A percentile compares a stretch with the other conserved stretches of the same genome.
Conservation (phyloP, 2,113 vertebrate species). For the Melanotaenia duboulayi region DNA sequence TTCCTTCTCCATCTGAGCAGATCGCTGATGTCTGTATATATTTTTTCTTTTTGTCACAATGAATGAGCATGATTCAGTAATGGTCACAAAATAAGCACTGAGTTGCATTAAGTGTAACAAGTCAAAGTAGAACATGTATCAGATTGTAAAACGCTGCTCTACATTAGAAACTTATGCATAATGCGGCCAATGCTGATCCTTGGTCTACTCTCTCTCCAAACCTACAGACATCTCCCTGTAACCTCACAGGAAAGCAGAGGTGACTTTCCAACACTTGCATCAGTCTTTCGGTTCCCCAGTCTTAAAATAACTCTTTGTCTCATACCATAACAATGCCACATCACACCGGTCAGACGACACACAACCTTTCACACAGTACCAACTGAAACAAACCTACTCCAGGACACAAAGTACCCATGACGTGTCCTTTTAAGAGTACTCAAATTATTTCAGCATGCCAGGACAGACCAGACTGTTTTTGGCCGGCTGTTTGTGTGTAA, state of each 20-base stretch:
- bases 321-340: slow-evolving; percentile 27
- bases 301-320: slow-evolving; percentile 59
- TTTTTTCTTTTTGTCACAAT: background rate
- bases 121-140: slow-evolving; percentile 9
- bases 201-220: background rate
- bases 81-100: slow-evolving; percentile 4
- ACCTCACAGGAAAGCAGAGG: background rate
- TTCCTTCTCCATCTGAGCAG: background rate
- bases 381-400: slow-evolving; percentile 2
- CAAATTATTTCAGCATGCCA: slow-evolving; percentile 2
- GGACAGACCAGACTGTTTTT: background rate
- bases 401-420: background rate
- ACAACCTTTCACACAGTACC: slow-evolving; percentile 59
- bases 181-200: slow-evolving; percentile 5
- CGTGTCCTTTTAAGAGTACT: no score
- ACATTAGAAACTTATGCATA: slow-evolving; percentile 1
- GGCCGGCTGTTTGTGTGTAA: background rate
- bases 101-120: slow-evolving; percentile 1
- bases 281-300: background rate
- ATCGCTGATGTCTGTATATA: background rate
- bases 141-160: background rate
- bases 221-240: background rate
- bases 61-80: background rate
- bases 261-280: slow-evolving; percentile 26
- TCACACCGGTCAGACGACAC: slow-evolving; percentile 31